Conservation (phyloP, 2,888 invertebrate species). For the Watsonalla cultraria region DNA sequence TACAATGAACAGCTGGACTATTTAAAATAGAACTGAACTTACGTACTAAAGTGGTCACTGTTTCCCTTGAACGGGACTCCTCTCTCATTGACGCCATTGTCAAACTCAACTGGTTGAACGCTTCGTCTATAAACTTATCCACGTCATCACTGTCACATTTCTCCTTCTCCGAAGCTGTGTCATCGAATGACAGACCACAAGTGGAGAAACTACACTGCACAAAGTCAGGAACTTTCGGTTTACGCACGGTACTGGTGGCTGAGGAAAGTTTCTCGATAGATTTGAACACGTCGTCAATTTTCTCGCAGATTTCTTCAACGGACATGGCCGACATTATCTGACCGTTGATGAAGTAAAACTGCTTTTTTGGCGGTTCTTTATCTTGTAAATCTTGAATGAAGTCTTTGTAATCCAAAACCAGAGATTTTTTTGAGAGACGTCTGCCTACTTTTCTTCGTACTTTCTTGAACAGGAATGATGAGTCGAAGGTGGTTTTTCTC, state of each 20-base stretch:
- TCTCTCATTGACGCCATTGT: slow-evolving; percentile 35
- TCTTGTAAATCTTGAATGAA: slow-evolving; percentile 49
- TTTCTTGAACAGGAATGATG: slow-evolving; percentile 56
- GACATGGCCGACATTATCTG: slow-evolving; percentile 58
- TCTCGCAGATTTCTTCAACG: slow-evolving; percentile 58
- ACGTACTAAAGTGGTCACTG: slow-evolving; percentile 60
- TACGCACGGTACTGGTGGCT: slow-evolving; percentile 43
- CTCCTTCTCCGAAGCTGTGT: slow-evolving; percentile 35
- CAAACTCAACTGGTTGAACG: slow-evolving; percentile 51
- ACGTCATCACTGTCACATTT: slow-evolving; percentile 42
- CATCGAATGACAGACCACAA: slow-evolving; percentile 56
- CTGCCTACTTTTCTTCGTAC: slow-evolving; percentile 45
- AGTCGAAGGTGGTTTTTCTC: slow-evolving; percentile 57
- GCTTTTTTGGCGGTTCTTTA: slow-evolving; percentile 30
- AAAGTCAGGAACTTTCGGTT: slow-evolving; percentile 37
- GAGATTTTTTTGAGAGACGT: slow-evolving; percentile 41
- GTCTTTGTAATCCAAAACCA: slow-evolving; percentile 48
- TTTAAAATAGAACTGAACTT: slow-evolving; percentile 54
- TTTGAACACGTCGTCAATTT: slow-evolving; percentile 62
- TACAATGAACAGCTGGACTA: slow-evolving; percentile 41
- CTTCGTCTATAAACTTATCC: slow-evolving; percentile 60
- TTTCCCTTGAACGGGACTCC: slow-evolving; percentile 33
- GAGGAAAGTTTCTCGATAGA: slow-evolving; percentile 60
- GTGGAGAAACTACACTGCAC: slow-evolving; percentile 61
- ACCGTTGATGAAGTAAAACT: slow-evolving; percentile 50